Evolutionary conservation across 2,113 vertebrate genomes (phyloP).

Genomic region (Cromileptes altivelis): DNA sequence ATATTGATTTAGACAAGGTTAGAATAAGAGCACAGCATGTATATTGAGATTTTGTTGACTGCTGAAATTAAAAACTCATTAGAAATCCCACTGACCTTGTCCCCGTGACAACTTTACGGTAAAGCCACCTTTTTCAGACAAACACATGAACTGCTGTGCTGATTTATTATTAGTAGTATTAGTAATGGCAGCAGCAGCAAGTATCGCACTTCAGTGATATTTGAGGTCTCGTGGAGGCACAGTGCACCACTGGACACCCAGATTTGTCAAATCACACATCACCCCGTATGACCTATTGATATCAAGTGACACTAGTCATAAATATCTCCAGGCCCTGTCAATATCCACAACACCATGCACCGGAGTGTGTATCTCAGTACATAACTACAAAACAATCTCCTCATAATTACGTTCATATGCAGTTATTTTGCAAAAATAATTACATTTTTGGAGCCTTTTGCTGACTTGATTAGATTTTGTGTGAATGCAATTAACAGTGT

Average conservation of each 20-base stretch:
- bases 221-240: constrained; percentile 49
- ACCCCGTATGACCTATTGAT: constrained; percentile 70
- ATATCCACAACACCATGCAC: constrained; percentile 13
- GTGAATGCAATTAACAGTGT: constrained; percentile 22
- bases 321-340: constrained; percentile 43
- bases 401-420: constrained; percentile 21
- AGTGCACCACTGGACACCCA: constrained; percentile 28
- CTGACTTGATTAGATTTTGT: constrained; percentile 26
- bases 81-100: constrained; percentile 79
- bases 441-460: constrained; percentile 1
- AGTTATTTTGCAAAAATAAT: constrained; percentile 18
- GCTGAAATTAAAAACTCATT: constrained; percentile 83
- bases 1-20: constrained; percentile 80
- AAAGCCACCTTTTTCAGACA: constrained; percentile 51
- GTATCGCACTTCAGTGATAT: neutral
- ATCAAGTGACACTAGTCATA: constrained; percentile 46
- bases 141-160: constrained; percentile 7
- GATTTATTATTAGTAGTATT: neutral
- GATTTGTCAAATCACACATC: constrained; percentile 55
- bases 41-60: constrained; percentile 76
- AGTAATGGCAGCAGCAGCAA: neutral
- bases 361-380: constrained; percentile 12
- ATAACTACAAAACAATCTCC: constrained; percentile 7
- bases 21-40: constrained; percentile 77
- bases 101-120: constrained; percentile 42